Evolutionary conservation across 2,113 vertebrate genomes (phyloP).

Genomic region (Lasiurus borealis): DNA sequence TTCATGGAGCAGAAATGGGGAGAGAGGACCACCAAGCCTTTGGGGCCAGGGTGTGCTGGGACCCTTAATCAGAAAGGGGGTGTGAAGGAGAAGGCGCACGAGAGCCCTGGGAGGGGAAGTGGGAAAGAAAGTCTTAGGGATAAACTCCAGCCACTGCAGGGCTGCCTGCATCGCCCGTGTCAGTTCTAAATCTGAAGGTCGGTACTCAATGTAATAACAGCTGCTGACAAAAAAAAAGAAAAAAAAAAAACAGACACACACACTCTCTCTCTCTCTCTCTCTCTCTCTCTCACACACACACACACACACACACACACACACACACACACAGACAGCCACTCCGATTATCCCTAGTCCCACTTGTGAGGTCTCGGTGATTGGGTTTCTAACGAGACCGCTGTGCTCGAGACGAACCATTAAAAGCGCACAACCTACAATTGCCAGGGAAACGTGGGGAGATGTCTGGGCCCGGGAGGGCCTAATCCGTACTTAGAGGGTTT

Average conservation of each 20-base stretch:
- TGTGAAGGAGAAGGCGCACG: background rate
- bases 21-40: background rate
- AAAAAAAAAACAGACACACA: too few relatives aligned
- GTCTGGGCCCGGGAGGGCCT: background rate
- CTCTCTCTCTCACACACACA: too few relatives aligned
- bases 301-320: too few relatives aligned
- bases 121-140: background rate
- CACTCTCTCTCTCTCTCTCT: too few relatives aligned
- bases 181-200: accelerated
- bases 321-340: too few relatives aligned
- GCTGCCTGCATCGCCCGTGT: too few relatives aligned
- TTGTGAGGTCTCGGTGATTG: background rate
- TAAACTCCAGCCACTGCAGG: accelerated
- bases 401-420: background rate
- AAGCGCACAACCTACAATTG: background rate
- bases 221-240: background rate
- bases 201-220: accelerated
- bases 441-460: background rate
- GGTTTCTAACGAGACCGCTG: background rate
- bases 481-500: background rate
- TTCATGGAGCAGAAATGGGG: too few relatives aligned
- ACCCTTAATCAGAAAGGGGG: background rate
- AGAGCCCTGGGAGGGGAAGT: accelerated
- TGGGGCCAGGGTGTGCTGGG: too few relatives aligned
- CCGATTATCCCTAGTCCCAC: background rate